Evolutionary conservation across 2,888 invertebrate genomes (phyloP), one percentile per base, ranked within the genome.

Genomic region (Tuberolachnus salignus): DNA sequence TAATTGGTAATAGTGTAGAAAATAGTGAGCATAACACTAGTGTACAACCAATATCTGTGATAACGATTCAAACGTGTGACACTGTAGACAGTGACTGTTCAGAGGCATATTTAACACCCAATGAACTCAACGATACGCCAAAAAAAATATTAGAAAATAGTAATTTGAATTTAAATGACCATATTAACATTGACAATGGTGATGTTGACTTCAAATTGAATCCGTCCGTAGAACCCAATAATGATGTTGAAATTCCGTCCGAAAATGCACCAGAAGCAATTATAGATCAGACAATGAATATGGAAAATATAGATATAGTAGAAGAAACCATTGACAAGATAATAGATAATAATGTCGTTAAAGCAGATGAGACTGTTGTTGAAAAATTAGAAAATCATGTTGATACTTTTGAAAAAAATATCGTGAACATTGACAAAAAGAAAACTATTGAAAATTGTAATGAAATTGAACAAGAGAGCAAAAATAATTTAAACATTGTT

Each of bases 81-180:
- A 87, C 89, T 55, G 88, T 89, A 81, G 88, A 91, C 70, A 91
- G 91, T 82, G 91, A 92, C 84, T 88, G 89, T 81, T 91, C 91
- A 67, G 91, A 92, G 83, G 87, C 90, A 80, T 91, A 91, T 84
- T 85, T 91, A 81, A 91, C 91, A 69, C 91, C 91, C 26, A 91
- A 90, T 57, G 91, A 91, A 84, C 87, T 88, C 13, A 81, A 80
- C 42, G 81, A 81, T 19, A 70, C 70, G 0, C 80, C 70, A 0
- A 80, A 80, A 49, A 80, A 66, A 72, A 44, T 57, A 16, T 23
- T 51, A 34, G 80, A 70, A 34, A 71, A 71, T 23, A 63, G 19
- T 8, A 49, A 42, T 69, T 53, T 53, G 3, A 61, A 49, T 21
- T 1, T n/a, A 53, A 71, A 16, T 53, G 61, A 51, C 44, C 13